Evolutionary conservation across 1,140 invertebrate genomes (phyloP).

Genomic region (Ceratoteleas bidentatus): DNA sequence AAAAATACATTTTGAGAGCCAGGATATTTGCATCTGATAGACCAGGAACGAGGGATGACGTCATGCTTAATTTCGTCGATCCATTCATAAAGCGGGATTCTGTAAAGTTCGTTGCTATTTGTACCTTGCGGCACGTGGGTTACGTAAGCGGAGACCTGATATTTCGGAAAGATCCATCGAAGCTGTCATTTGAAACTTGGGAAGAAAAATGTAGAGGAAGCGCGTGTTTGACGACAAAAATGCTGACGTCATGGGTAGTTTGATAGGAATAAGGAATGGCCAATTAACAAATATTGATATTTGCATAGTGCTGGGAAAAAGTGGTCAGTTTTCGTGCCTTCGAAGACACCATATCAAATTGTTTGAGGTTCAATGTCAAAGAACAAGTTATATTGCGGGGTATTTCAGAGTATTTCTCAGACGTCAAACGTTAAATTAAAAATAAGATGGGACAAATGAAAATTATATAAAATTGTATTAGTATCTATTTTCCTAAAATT

Average conservation of each 20-base stretch:
- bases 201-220: slow-evolving; percentile 16
- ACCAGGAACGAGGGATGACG: slow-evolving; percentile 34
- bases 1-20: slow-evolving; percentile 6
- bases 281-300: slow-evolving; percentile 30
- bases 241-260: slow-evolving; percentile 49
- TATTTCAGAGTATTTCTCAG: no score
- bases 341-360: not conserved
- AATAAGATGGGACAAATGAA: no score
- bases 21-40: not conserved
- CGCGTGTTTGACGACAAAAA: slow-evolving; percentile 14
- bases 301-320: slow-evolving; percentile 9
- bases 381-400: not conserved
- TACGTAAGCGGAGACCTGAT: slow-evolving; percentile 26
- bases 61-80: slow-evolving; percentile 24
- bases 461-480: no score
- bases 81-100: slow-evolving; percentile 47
- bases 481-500: no score
- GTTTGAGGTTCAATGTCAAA: slow-evolving; percentile 1
- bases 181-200: slow-evolving; percentile 7
- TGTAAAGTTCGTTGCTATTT: slow-evolving; percentile 48
- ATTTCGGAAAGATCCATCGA: slow-evolving; percentile 15
- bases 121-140: slow-evolving; percentile 16
- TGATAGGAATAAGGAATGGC: slow-evolving; percentile 38
- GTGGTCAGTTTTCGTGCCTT: slow-evolving; percentile 7
- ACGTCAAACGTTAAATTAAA: no score